Evolutionary conservation across 2,113 vertebrate genomes (phyloP).

Genomic region (Beaufortia kweichowensis): DNA sequence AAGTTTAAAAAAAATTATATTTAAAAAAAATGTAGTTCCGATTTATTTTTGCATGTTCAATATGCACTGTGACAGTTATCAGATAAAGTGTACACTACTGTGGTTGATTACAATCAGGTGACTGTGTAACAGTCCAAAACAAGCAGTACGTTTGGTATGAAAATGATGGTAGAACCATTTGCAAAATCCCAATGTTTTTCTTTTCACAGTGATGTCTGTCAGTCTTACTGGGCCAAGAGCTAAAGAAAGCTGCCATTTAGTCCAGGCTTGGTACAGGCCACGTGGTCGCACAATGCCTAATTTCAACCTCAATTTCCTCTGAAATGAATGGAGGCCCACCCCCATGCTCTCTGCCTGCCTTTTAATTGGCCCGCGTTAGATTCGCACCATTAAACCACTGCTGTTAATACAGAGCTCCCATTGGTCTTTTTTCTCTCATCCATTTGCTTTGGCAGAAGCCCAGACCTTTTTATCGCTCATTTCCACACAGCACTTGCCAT

Average conservation of each 20-base stretch:
- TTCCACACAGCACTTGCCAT: constrained; percentile 58
- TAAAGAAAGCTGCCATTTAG: constrained; percentile 3
- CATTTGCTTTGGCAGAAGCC: neutral
- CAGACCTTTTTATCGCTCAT: constrained; percentile 60
- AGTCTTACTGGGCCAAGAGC: constrained; percentile 21
- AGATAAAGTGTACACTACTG: no score
- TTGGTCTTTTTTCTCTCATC: constrained; percentile 43
- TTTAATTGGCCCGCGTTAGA: constrained; percentile 78
- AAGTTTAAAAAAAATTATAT: no score
- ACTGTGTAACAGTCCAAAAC: no score
- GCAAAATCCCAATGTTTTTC: constrained; percentile 17
- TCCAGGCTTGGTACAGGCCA: constrained; percentile 62
- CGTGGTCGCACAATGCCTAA: constrained; percentile 73
- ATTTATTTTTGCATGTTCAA: no score
- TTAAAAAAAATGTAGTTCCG: no score
- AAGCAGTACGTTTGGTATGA: neutral
- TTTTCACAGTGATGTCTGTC: constrained; percentile 31
- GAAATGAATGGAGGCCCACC: constrained; percentile 73
- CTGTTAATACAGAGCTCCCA: constrained; percentile 65
- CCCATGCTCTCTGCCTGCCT: constrained; percentile 63
- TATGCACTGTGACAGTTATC: no score
- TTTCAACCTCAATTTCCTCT: constrained; percentile 78
- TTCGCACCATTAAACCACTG: constrained; percentile 77
- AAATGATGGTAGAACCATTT: neutral
- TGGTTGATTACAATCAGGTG: no score